A percentile compares a stretch with the other conserved stretches of the same genome.
Conservation (phyloP, 2,797 vertebrate genomes). For the Oreochromis grahami region DNA sequence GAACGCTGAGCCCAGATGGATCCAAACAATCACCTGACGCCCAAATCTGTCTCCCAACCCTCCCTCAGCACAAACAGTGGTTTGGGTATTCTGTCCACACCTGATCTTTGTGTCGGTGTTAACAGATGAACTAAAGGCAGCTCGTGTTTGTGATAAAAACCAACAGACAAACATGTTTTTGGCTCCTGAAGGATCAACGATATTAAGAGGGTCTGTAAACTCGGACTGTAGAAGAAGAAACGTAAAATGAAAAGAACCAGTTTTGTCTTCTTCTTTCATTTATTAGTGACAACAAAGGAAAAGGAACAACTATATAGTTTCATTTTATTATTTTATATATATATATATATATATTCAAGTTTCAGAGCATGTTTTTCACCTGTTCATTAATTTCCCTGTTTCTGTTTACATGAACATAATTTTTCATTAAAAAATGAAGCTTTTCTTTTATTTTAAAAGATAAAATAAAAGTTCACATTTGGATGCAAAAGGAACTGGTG, state of each 20-base stretch:
- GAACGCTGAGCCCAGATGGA: neutral
- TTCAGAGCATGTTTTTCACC: neutral
- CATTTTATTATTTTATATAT: neutral
- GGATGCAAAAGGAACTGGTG: neutral
- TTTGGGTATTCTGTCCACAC: neutral
- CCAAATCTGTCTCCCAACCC: neutral
- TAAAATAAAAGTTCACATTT: neutral
- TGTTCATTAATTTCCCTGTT: neutral
- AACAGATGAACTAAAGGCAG: fast-evolving
- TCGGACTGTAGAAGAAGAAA: neutral
- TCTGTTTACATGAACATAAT: neutral
- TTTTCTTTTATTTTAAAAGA: neutral
- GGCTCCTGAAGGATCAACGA: neutral
- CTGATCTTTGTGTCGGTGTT: neutral
- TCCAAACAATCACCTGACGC: neutral
- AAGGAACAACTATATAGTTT: neutral
- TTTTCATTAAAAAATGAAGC: neutral
- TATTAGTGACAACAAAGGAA: neutral
- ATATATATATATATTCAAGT: neutral
- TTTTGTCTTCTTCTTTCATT: neutral
- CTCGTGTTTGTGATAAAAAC: neutral
- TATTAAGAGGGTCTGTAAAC: neutral
- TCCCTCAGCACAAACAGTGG: neutral
- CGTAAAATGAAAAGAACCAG: fast-evolving
- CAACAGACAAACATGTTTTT: neutral